Percentiles rank a stretch among this genome's conserved stretches.
Conservation (phyloP, 2,797 vertebrate species). For the Carduelis carduelis region DNA sequence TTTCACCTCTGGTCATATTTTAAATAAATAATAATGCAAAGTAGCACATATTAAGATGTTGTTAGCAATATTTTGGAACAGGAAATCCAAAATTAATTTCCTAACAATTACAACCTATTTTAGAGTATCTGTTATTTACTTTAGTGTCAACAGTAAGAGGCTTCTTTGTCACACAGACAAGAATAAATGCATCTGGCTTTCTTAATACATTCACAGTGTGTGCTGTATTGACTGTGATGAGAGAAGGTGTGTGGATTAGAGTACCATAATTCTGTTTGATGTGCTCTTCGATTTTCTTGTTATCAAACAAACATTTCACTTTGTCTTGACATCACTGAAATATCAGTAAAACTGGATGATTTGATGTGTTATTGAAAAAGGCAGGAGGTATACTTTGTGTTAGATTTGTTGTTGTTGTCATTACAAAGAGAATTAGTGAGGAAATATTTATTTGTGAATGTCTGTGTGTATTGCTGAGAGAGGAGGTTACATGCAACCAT, state of each 20-base stretch:
- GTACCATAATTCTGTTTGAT: constrained; percentile 1
- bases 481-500: neutral
- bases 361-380: neutral
- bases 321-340: neutral
- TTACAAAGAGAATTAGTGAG: neutral
- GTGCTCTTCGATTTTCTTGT: neutral
- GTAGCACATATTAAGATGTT: neutral
- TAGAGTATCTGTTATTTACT: neutral
- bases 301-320: neutral
- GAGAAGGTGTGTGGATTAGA: neutral
- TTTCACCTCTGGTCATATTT: neutral
- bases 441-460: neutral
- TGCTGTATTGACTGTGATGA: neutral
- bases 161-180: neutral
- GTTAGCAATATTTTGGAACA: neutral
- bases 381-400: neutral
- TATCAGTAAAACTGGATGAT: neutral
- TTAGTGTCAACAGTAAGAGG: neutral
- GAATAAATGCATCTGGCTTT: neutral
- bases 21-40: neutral
- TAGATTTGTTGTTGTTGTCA: neutral
- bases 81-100: neutral
- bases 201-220: neutral
- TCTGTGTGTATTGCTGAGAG: neutral
- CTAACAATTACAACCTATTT: neutral